A percentile compares a stretch with the other conserved stretches of the same genome.
phyloP scores from a whole-genome alignment of 1,140 invertebrate genomes.

The Steinernema feltiae region DNA sequence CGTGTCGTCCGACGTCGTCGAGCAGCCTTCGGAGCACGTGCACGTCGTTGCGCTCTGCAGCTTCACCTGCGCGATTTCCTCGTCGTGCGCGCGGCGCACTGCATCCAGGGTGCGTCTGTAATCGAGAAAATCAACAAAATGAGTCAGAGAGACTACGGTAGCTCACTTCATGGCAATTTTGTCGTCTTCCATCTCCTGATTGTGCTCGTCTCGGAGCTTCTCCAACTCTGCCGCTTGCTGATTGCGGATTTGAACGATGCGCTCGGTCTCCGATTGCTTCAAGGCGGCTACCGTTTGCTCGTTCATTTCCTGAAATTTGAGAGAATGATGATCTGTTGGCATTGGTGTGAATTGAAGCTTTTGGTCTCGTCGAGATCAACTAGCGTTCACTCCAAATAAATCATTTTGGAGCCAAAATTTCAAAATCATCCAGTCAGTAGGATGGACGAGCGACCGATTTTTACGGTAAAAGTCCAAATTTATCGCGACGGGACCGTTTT shows the following conservation, averaged over 20 bases:
- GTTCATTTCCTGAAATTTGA: conserved; percentile 8
- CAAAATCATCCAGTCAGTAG: too few relatives aligned
- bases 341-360: too few relatives aligned
- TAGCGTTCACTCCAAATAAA: too few relatives aligned
- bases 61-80: conserved; percentile 76
- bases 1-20: conserved; percentile 24
- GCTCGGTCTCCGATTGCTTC: neutral
- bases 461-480: too few relatives aligned
- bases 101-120: conserved; percentile 70
- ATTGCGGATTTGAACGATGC: neutral
- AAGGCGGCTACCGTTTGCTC: neutral
- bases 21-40: conserved; percentile 19
- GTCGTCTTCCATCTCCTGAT: conserved; percentile 51
- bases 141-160: too few relatives aligned
- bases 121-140: too few relatives aligned
- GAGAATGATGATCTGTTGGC: too few relatives aligned
- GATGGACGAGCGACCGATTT: too few relatives aligned
- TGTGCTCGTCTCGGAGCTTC: conserved; percentile 41
- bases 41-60: conserved; percentile 25
- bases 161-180: conserved; percentile 50
- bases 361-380: too few relatives aligned
- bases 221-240: conserved; percentile 30
- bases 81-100: conserved; percentile 84
- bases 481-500: too few relatives aligned
- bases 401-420: too few relatives aligned